Percentiles rank a stretch among this genome's conserved stretches.
phyloP scores from a whole-genome alignment of 2,888 invertebrate genomes.

The Zeuzera pyrina region DNA sequence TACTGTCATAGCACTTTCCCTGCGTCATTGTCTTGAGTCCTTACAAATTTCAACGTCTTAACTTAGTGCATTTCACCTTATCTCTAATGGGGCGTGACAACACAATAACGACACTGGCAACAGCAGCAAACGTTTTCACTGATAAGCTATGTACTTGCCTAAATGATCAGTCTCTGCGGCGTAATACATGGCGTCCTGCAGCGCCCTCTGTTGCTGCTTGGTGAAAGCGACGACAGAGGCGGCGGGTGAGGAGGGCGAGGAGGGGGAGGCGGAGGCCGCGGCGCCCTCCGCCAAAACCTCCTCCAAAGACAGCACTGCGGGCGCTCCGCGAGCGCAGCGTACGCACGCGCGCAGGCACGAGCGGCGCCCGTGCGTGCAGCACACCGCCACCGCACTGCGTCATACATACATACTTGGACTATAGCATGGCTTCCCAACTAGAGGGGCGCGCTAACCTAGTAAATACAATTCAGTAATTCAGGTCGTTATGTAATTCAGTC shows the following conservation, averaged over 20 bases:
- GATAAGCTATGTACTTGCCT: slow-evolving; percentile 58
- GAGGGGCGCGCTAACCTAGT: too few species aligned
- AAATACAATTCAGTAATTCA: too few species aligned
- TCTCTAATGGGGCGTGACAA: too few species aligned
- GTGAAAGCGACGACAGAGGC: slow-evolving; percentile 67
- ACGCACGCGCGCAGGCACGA: slow-evolving; percentile 80
- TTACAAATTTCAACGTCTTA: too few species aligned
- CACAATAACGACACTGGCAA: too few species aligned
- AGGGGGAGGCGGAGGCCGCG: slow-evolving; percentile 28
- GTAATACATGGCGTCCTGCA: slow-evolving; percentile 96
- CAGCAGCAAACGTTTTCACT: too few species aligned
- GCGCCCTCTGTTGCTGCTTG: slow-evolving; percentile 86
- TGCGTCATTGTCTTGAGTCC: too few species aligned
- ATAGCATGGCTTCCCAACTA: too few species aligned
- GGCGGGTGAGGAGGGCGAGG: slow-evolving; percentile 28
- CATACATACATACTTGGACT: too few species aligned
- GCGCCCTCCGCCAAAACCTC: slow-evolving; percentile 92
- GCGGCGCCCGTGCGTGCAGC: slow-evolving; percentile 90
- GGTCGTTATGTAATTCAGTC: too few species aligned
- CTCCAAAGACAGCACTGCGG: slow-evolving; percentile 86
- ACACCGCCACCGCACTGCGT: slow-evolving; percentile 87
- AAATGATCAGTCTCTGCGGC: slow-evolving; percentile 93
- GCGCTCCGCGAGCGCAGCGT: slow-evolving; percentile 72
- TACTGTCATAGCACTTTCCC: too few species aligned
- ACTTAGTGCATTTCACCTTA: too few species aligned